A percentile compares a stretch with the other conserved stretches of the same genome.
Conservation (phyloP, 2,797 vertebrate genomes). For the Myotis findleyi region DNA sequence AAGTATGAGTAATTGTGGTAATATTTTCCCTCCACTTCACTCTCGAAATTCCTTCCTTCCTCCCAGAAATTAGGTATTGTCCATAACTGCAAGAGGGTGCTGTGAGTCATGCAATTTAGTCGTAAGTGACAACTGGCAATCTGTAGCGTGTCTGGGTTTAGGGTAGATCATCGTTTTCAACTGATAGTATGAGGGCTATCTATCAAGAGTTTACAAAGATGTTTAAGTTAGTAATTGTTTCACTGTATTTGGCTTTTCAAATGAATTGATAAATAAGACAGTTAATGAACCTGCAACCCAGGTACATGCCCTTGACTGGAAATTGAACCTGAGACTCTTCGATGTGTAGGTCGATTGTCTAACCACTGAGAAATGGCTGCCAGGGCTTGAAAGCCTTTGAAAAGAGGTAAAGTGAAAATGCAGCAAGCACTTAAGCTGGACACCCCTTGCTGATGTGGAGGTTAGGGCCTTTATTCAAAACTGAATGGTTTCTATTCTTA, state of each 20-base stretch:
- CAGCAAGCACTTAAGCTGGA: background rate
- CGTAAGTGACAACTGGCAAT: background rate
- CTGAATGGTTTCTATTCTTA: background rate
- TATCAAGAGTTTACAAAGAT: background rate
- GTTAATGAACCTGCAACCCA: background rate
- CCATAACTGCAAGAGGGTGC: background rate
- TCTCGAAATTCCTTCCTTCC: background rate
- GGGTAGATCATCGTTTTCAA: background rate
- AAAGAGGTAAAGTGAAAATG: background rate
- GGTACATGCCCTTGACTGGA: too few relatives aligned
- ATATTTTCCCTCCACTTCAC: background rate
- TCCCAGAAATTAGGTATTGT: background rate
- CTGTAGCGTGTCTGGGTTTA: background rate
- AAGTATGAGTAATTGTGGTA: background rate
- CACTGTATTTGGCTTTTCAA: conserved; percentile 18
- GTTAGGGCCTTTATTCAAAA: background rate
- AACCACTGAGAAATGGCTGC: too few relatives aligned
- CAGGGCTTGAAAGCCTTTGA: background rate
- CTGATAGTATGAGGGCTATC: background rate
- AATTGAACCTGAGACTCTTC: too few relatives aligned
- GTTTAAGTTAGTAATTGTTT: conserved; percentile 8
- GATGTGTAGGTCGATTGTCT: too few relatives aligned
- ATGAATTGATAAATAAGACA: background rate
- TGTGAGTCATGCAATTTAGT: background rate
- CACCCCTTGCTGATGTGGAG: background rate